Evolutionary conservation across 2,113 vertebrate species (phyloP), one percentile per base, ranked within the genome.

Genomic region (Anthoscopus minutus): DNA sequence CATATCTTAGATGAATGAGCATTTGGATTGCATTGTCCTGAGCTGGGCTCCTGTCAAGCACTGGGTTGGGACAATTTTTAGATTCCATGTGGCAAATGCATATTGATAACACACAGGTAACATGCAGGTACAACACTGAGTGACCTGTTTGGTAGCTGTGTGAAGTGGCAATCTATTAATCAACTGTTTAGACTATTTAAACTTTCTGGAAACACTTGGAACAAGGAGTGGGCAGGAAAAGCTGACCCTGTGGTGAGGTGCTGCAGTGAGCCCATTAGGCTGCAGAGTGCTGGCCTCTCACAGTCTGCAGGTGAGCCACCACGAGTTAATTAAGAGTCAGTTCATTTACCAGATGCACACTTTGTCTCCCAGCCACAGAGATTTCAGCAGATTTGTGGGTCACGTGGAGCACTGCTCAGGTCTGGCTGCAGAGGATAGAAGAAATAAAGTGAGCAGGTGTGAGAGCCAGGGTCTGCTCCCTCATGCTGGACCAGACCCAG

Each of bases 261-360:
- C 16, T 58, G 33, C 33, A 44, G 33, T 8, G 15, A 56, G 27
- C n/a, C 28, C 45, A 2, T 21, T 15, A 19, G 48, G 38, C 10
- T 67, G 35, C 48, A 16, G 70, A 56, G 16, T 48, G 50, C 50
- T 67, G 50, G 35, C 27, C 37, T 31, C 62, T 38, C 81, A 47
- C 2, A 18, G 57, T 30, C 21, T 31, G 24, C 50, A 51, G 50
- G 24, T 4, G n/a, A 38, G 18, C 12, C 54, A 37, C 27, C 7
- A 9, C 1, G 17, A n/a, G 18, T 1, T n/a, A 48, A 37, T 1
- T n/a, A 48, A 37, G n/a, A 15, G 28, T 33, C 14, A n/a, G 10
- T 11, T 73, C 15, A 4, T 42, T 86, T 24, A 54, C 22, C 37
- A 72, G 44, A 42, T 24, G 13, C 33, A 54, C 9, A 7, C 19